Base-by-base conservation (phyloP, 2,888 invertebrate genomes). In the Melikaiella ostensackeni region DNA sequence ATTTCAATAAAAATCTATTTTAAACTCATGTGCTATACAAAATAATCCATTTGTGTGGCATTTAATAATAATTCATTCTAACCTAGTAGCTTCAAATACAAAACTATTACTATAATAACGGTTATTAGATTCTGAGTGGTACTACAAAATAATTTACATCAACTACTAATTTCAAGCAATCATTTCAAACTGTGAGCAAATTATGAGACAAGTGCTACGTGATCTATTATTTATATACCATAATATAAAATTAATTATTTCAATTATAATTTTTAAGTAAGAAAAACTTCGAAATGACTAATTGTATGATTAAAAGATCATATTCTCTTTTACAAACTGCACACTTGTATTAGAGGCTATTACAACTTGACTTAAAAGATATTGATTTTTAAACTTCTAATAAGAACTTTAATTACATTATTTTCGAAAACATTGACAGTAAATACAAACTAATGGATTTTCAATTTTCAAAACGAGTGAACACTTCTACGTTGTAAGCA, bases 71-170 rank as follows among this genome's bases (percentile, higher is more conserved):
- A 50, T 50, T 50, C 0, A 50, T 50, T n/a, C 16, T n/a, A 8
- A 50, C n/a, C 2, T 8, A 50, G n/a, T 50, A n/a, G 46, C 46
- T 50, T 50, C 19, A n/a, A n/a, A 50, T 50, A 50, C 4, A n/a
- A 2, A n/a, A 11, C 7, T 46, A 50, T 50, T n/a, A n/a, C 8
- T 50, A 0, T 50, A 50, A 50, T 50, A 50, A n/a, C 46, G 19
- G 46, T 50, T 7, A 50, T 50, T 50, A 50, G 46, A 50, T 50
- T 0, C 46, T n/a, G 7, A 19, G n/a, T n/a, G 2, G 7, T 50
- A 50, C 42, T 42, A 42, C 16, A 50, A 50, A 50, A 50, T 50
- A n/a, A 50, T 50, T n/a, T 50, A 50, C 46, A 50, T 50, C n/a
- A 5, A n/a, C n/a, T 6, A 19, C 1, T 50, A n/a, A 50, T n/a